Conservation (phyloP, 2,113 vertebrate genomes). For the Eptesicus fuscus region DNA sequence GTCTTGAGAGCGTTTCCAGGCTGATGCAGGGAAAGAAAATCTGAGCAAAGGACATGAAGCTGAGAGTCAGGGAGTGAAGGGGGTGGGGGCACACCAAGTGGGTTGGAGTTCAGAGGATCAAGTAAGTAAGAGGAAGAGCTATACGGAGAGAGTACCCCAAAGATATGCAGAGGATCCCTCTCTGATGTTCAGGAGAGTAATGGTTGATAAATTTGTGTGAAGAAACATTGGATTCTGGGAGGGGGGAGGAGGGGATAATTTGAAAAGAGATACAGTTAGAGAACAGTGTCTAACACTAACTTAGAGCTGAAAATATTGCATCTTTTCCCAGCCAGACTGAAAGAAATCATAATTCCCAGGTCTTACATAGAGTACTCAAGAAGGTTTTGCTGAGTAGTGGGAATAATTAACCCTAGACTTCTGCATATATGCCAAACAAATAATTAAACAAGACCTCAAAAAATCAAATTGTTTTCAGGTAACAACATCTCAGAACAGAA, state of each 20-base stretch:
- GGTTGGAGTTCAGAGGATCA: neutral
- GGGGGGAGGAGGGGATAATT: neutral
- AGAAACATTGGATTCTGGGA: neutral
- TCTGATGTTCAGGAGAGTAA: neutral
- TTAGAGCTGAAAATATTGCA: neutral
- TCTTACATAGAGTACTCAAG: neutral
- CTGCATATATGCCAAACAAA: neutral
- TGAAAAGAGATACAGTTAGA: neutral
- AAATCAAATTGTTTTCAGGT: neutral
- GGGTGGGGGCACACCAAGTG: neutral
- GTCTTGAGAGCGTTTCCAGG: neutral
- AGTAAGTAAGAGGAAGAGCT: neutral
- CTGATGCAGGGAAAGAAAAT: neutral
- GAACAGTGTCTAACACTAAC: neutral
- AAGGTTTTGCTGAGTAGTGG: neutral
- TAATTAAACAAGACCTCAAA: neutral
- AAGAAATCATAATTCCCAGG: neutral
- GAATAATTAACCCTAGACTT: neutral
- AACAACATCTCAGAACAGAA: slow-evolving; percentile 34
- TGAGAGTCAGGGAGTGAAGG: neutral
- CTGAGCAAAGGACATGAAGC: neutral
- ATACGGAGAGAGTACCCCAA: neutral
- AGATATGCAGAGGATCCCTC: neutral
- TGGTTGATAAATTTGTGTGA: neutral
- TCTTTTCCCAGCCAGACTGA: neutral